Conservation (phyloP, 2,888 invertebrate genomes). For the Labia minor region DNA sequence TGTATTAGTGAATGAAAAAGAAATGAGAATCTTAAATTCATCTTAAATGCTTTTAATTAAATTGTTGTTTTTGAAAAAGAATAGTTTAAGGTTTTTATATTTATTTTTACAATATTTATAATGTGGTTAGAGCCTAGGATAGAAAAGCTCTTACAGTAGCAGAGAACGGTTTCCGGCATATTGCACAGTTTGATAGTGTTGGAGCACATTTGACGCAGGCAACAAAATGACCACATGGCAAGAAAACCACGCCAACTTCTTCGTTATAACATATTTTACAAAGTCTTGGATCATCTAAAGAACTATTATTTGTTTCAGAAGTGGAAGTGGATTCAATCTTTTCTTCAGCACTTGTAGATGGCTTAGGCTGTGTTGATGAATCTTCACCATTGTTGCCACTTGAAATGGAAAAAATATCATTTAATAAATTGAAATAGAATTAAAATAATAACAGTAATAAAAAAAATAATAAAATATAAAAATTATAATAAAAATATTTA, state of each 20-base stretch:
- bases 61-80: no score
- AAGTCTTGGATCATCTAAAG: constrained; percentile 39
- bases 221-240: constrained; percentile 91
- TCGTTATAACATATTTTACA: constrained; percentile 89
- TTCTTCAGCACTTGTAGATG: background rate
- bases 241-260: constrained; percentile 80
- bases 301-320: constrained; percentile 14
- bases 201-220: constrained; percentile 87
- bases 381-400: constrained; percentile 34
- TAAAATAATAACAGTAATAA: no score
- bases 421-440: no score
- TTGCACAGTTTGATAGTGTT: constrained; percentile 72
- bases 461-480: no score
- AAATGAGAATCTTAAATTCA: no score
- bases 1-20: no score
- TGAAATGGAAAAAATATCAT: no score
- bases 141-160: constrained; percentile 56
- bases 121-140: constrained; percentile 36
- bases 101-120: no score
- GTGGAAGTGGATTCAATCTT: no score
- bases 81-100: no score
- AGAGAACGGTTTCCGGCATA: constrained; percentile 67
- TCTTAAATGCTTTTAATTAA: no score
- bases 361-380: constrained; percentile 27
- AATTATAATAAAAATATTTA: no score